Evolutionary conservation across 1,140 invertebrate genomes (phyloP).

Genomic region (Colletes gigas): DNA sequence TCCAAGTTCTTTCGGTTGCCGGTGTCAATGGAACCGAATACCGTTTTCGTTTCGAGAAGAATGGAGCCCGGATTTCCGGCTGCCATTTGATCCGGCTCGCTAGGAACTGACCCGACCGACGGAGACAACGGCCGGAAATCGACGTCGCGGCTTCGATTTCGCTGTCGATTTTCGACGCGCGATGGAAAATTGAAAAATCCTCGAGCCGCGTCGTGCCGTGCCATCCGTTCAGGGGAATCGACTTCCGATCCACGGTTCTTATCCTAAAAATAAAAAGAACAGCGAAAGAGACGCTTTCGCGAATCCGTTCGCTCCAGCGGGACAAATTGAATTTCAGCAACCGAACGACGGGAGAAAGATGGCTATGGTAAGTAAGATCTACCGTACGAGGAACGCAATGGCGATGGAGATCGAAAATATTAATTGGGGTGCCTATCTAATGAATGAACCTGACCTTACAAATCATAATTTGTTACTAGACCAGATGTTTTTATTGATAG

Average conservation of each 20-base stretch:
- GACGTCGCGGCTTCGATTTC: not conserved
- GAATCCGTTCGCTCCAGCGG: not conserved
- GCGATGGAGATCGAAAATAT: too few species aligned
- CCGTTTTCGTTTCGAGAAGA: not conserved
- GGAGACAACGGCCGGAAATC: not conserved
- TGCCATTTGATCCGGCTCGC: not conserved
- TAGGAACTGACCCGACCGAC: not conserved
- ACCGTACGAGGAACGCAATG: too few species aligned
- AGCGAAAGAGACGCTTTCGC: not conserved
- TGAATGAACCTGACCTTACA: too few species aligned
- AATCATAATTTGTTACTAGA: too few species aligned
- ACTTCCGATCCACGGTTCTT: not conserved
- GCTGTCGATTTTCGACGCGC: not conserved
- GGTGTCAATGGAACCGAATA: not conserved
- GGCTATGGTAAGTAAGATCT: too few species aligned
- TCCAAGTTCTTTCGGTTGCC: accelerated
- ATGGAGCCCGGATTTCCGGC: not conserved
- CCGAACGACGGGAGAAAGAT: too few species aligned
- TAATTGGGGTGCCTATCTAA: too few species aligned
- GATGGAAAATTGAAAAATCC: slow-evolving; percentile 24
- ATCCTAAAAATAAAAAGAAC: not conserved
- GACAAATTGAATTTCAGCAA: slow-evolving; percentile 42
- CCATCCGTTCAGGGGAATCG: slow-evolving; percentile 7
- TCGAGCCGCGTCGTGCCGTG: not conserved
- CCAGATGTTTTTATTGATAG: too few species aligned